Evolutionary conservation across 2,888 invertebrate species (phyloP), one percentile per base, ranked within the genome.

Genomic region (Hedychridium roseum): DNA sequence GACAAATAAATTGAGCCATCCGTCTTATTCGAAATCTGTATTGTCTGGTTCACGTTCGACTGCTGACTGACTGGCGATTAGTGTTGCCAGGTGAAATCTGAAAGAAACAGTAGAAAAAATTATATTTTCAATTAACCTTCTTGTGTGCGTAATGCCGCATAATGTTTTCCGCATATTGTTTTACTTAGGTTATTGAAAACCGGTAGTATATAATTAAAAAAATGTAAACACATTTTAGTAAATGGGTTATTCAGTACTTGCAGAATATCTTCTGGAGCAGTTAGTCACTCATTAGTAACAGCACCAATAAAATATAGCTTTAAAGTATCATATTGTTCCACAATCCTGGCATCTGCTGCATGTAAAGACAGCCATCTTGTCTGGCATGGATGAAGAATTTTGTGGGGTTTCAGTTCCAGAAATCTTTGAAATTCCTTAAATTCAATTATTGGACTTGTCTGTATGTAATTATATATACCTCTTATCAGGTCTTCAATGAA

Each of bases 401-500:
- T 53, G 21, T 57, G 50, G 3, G 50, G 45, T 28, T 57, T 50
- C n/a, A 59, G 42, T 20, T 66, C 49, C n/a, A 60, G 12, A 36
- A 70, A 60, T 11, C 23, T 40, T 55, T 73, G 71, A 38, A 50
- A 43, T 28, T 40, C 23, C 26, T 35, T 27, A 26, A 37, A 52
- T 9, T 43, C 31, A 12, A 23, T 20, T 9, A 38, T 35, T 48
- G 64, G 31, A 47, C 64, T 65, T 5, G 53, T 49, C 9, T 45
- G 31, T 14, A 70, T 53, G 48, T 63, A 65, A 50, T 60, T 65
- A 30, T 62, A 62, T 9, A 65, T 53, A 40, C 65, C 60, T 20
- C 60, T 31, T 2, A 54, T 48, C n/a, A 66, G 21, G 31, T 61
- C 57, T 56, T 71, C 62, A 11, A 68, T 47, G 36, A 43, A 41